A percentile compares a stretch with the other conserved stretches of the same genome.
Evolutionary conservation across 2,113 vertebrate genomes (phyloP).

Genomic region (Rattus norvegicus): DNA sequence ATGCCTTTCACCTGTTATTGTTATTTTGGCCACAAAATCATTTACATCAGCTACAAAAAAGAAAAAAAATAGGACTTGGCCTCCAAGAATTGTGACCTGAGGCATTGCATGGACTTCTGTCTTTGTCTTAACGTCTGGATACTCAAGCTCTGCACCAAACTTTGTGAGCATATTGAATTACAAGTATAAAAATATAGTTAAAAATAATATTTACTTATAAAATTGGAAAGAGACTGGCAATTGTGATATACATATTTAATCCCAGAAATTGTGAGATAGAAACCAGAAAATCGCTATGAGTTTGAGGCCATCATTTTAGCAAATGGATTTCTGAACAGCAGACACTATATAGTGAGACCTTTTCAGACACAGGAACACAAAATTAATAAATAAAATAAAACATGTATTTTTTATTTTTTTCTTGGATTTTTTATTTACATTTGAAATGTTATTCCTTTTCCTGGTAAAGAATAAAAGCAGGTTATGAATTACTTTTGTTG

Average conservation of each 20-base stretch:
- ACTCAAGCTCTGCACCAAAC: not conserved
- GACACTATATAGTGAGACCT: not conserved
- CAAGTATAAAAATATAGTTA: not conserved
- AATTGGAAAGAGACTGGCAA: not conserved
- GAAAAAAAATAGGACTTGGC: not conserved
- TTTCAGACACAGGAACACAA: no score
- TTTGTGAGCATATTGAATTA: not conserved
- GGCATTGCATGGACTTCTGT: not conserved
- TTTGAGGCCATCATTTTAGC: not conserved
- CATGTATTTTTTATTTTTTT: no score
- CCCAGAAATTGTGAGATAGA: not conserved
- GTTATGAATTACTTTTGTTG: not conserved
- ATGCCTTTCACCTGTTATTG: not conserved
- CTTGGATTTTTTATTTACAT: no score
- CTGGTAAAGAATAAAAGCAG: not conserved
- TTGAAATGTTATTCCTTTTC: no score
- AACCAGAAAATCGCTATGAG: not conserved
- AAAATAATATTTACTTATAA: not conserved
- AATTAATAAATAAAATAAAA: no score
- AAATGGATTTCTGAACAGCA: not conserved
- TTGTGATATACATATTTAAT: not conserved
- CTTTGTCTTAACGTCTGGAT: not conserved
- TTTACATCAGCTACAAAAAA: not conserved
- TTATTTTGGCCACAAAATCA: not conserved
- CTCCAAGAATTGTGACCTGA: not conserved